A percentile compares a stretch with the other conserved stretches of the same genome.
phyloP scores from a whole-genome alignment of 2,797 vertebrate genomes.

The Brachyalestes nurse region DNA sequence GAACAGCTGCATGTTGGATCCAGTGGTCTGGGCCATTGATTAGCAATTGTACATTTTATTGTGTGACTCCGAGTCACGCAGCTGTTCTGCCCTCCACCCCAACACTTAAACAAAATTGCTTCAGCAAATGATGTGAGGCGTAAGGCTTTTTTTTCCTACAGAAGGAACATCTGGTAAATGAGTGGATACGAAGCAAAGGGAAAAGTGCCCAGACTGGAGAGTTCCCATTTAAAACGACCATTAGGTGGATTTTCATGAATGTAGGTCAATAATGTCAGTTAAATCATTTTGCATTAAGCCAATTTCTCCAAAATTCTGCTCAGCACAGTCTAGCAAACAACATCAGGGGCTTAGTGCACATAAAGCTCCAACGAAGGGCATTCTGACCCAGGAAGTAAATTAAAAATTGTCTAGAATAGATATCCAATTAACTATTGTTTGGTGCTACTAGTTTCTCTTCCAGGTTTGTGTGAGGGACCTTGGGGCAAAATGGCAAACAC shows the following conservation, averaged over 20 bases:
- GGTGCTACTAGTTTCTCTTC: too few species aligned
- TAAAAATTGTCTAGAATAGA: too few species aligned
- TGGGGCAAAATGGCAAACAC: too few species aligned
- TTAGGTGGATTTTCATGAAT: too few species aligned
- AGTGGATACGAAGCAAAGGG: constrained; percentile 21
- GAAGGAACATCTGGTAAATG: constrained; percentile 47
- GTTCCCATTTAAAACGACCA: background rate
- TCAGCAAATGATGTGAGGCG: constrained; percentile 22
- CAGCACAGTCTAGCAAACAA: background rate
- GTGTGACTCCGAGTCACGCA: constrained; percentile 3
- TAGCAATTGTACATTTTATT: constrained; percentile 13
- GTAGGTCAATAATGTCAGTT: background rate
- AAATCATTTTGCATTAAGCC: background rate
- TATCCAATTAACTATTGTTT: too few species aligned
- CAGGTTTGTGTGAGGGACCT: too few species aligned
- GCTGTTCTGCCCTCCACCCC: constrained; percentile 24
- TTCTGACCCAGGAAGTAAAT: too few species aligned
- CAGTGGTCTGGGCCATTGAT: constrained; percentile 3
- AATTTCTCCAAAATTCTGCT: background rate
- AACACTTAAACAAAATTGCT: constrained; percentile 21
- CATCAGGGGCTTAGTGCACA: too few species aligned
- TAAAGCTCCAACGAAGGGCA: too few species aligned
- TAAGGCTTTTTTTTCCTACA: constrained; percentile 7
- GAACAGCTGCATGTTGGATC: background rate
- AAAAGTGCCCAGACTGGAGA: constrained; percentile 17